Evolutionary conservation across 1,140 invertebrate genomes (phyloP).

Genomic region (Brachionus calyciflorus): DNA sequence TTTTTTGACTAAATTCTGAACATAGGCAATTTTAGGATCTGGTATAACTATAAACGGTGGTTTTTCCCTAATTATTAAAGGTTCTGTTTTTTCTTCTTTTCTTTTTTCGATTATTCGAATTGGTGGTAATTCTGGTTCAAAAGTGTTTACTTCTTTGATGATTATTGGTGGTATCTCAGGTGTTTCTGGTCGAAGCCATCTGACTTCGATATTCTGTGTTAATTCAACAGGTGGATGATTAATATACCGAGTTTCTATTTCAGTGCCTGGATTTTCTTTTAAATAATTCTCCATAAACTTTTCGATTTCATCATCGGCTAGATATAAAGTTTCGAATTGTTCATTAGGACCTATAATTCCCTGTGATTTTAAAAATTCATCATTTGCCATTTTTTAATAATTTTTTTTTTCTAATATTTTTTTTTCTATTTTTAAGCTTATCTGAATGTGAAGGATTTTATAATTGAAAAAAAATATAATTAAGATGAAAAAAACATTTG

Average conservation of each 20-base stretch:
- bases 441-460: background rate
- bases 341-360: slow-evolving; percentile 21
- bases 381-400: slow-evolving; percentile 34
- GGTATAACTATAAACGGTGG: slow-evolving; percentile 39
- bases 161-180: slow-evolving; percentile 43
- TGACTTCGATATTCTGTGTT: slow-evolving; percentile 40
- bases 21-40: slow-evolving; percentile 37
- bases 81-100: background rate
- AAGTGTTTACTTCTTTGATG: slow-evolving; percentile 29
- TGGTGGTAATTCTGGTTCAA: background rate
- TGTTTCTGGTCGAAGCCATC: slow-evolving; percentile 41
- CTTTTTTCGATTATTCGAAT: slow-evolving; percentile 22
- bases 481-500: background rate
- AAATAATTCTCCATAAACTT: slow-evolving; percentile 42
- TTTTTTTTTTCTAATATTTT: background rate
- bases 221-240: slow-evolving; percentile 17
- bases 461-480: background rate
- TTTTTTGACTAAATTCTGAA: slow-evolving; percentile 30
- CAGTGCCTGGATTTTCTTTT: slow-evolving; percentile 13
- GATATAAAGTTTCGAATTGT: slow-evolving; percentile 21
- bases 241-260: slow-evolving; percentile 41
- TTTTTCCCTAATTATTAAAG: slow-evolving; percentile 33
- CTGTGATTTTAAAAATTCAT: slow-evolving; percentile 3
- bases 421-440: no score
- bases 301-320: slow-evolving; percentile 43